Percentiles rank a stretch among this genome's conserved stretches.
Conservation (phyloP, 2,888 invertebrate species). For the Eudasyphora cyanicolor region DNA sequence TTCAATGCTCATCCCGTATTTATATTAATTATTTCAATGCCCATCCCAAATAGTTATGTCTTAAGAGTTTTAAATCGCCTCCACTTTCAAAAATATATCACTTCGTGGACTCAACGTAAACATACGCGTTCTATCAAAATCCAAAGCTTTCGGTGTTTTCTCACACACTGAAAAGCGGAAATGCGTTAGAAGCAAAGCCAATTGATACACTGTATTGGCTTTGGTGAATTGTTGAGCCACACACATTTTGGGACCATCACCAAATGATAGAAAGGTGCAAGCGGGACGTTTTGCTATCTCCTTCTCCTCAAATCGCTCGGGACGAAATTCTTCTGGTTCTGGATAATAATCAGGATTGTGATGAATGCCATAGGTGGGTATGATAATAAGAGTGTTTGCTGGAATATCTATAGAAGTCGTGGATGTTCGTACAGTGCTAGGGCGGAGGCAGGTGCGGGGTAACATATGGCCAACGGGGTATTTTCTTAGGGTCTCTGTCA, state of each 20-base stretch:
- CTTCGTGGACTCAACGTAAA: too few species aligned
- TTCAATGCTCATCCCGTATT: too few species aligned
- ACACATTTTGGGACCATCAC: constrained; percentile 68
- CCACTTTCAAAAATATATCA: too few species aligned
- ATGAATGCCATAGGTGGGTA: constrained; percentile 35
- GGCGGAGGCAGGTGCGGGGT: constrained; percentile 72
- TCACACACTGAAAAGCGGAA: constrained; percentile 57
- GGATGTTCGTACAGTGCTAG: too few species aligned
- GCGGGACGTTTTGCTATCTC: constrained; percentile 81
- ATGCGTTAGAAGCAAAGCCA: constrained; percentile 57
- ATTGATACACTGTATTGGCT: constrained; percentile 52
- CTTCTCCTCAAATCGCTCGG: constrained; percentile 82
- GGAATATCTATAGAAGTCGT: constrained; percentile 73
- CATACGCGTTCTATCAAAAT: too few species aligned
- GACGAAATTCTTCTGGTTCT: constrained; percentile 83
- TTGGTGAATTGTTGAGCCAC: constrained; percentile 67
- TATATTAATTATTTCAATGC: too few species aligned
- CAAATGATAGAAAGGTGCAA: constrained; percentile 69
- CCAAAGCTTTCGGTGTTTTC: constrained; percentile 34
- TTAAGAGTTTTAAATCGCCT: too few species aligned
- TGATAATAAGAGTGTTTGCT: constrained; percentile 70
- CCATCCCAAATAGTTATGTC: too few species aligned
- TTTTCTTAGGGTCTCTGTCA: constrained; percentile 82
- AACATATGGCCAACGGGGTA: constrained; percentile 81
- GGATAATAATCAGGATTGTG: constrained; percentile 68